phyloP scores from a whole-genome alignment of 2,797 vertebrate genomes.

The Otus scops region DNA sequence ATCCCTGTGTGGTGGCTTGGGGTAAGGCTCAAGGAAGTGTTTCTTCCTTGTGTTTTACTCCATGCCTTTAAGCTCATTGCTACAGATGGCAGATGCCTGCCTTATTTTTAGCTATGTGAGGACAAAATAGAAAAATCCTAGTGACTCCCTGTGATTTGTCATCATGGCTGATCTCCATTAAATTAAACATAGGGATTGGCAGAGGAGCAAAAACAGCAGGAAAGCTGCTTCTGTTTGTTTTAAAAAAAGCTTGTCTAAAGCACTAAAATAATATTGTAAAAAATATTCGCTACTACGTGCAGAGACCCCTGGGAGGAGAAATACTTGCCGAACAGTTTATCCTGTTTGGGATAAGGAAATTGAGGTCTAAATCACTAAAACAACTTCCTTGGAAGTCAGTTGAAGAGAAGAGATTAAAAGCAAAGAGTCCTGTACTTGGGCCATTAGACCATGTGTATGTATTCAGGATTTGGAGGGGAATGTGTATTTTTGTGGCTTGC shows the following conservation, averaged over 20 bases:
- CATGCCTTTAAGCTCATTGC: background rate
- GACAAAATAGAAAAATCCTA: slow-evolving; percentile 38
- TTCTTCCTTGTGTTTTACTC: background rate
- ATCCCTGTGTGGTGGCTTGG: background rate
- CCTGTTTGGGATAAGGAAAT: background rate
- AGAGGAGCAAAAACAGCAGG: slow-evolving; percentile 45
- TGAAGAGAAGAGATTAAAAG: background rate
- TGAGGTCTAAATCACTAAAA: background rate
- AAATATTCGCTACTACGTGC: background rate
- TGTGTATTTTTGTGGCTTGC: background rate
- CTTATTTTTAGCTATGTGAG: slow-evolving; percentile 41
- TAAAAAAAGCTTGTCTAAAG: background rate
- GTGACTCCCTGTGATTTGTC: slow-evolving; percentile 28
- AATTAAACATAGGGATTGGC: slow-evolving; percentile 50
- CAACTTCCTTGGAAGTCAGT: background rate
- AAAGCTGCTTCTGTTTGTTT: slow-evolving; percentile 59
- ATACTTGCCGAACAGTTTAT: background rate
- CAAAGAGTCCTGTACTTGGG: background rate
- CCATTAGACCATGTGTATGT: background rate
- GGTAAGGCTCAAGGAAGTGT: background rate
- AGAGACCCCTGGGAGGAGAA: slow-evolving; percentile 27
- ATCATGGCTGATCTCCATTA: slow-evolving; percentile 39
- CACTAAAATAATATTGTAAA: slow-evolving; percentile 12
- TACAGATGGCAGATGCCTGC: slow-evolving; percentile 18
- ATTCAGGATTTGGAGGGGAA: background rate